Base-by-base conservation (phyloP, 2,113 vertebrate genomes). In the Oryzias javanicus region DNA sequence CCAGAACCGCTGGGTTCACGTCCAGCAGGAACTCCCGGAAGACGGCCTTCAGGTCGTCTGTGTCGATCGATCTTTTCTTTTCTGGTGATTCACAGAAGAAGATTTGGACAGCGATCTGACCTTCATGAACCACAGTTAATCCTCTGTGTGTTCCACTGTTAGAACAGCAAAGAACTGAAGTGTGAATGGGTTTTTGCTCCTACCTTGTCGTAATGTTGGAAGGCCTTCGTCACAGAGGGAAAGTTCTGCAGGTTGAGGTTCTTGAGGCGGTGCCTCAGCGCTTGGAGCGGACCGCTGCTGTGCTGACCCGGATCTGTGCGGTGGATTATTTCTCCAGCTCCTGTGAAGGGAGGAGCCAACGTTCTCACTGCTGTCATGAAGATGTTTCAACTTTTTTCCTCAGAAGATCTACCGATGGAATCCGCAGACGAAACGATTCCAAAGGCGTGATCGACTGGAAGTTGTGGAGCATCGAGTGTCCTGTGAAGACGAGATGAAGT, bases 171-270 rank as follows among this genome's bases (percentile, higher is more conserved):
- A 35, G 29, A 35, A 35, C 29, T 8, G 6, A 35, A 7, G 29
- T 1, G 7, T 8, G 10, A 29, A 35, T 8, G 29, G 6, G 29
- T 12, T 35, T 12, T 35, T 35, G 6, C n/a, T 15, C 12, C 48
- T 67, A 91, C 96, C 94, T 94, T 94, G 89, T 98, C 95, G 14
- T 93, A 96, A 82, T 94, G 84, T 54, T 72, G 91, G 84, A 98
- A 97, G 0, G 94, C 94, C 61, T 89, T 67, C 42, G 94, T 75
- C 72, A 97, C 75, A 0, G 88, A 83, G 56, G 82, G 70, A 82
- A 98, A 97, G 64, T 91, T 88, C 4, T 90, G 78, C 69, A 88
- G 93, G 78, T 94, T 96, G 42, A 81, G 59, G 72, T 83, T 94
- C 91, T 95, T 97, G 62, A 98, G 80, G 55, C 86, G 83, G 13